These are phyloP conservation scores for Gambusia holbrooki DNA, from an alignment of 2,113 vertebrate genomes.

Conservation along the genomic window DNA sequence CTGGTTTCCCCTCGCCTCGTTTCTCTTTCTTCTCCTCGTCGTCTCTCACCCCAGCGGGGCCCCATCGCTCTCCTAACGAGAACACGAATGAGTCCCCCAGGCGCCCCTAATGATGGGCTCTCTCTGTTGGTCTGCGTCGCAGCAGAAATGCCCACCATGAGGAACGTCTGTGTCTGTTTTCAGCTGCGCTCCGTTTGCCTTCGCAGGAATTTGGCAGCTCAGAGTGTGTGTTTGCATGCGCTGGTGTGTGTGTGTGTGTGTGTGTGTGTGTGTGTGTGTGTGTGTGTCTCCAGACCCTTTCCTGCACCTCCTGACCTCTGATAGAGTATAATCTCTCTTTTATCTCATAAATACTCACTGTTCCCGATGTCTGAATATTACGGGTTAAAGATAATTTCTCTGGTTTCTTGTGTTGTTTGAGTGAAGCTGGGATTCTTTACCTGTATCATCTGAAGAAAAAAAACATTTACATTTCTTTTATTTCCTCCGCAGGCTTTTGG, in stretches of 20 bases:
- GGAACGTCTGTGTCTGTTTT: slow-evolving; percentile 43
- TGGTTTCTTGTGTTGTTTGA: neutral
- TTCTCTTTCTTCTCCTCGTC: neutral
- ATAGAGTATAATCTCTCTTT: slow-evolving; percentile 12
- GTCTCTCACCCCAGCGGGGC: neutral
- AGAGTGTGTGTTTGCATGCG: slow-evolving; percentile 1
- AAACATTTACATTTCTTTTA: rapidly evolving
- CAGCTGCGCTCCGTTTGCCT: slow-evolving; percentile 47
- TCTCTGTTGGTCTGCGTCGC: slow-evolving; percentile 15
- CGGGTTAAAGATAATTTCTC: neutral
- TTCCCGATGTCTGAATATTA: neutral
- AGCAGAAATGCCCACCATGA: slow-evolving; percentile 22
- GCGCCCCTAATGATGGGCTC: slow-evolving; percentile 48
- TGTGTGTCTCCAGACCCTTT: slow-evolving; percentile 15
- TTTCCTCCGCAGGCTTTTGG: slow-evolving; percentile 89
- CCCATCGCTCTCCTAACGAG: slow-evolving; percentile 50
- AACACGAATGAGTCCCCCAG: slow-evolving; percentile 41
- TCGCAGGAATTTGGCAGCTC: slow-evolving; percentile 58
- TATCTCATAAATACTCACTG: neutral
- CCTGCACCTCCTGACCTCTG: slow-evolving; percentile 39
- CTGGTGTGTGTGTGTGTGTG: slow-evolving; percentile 7
- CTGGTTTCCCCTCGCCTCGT: neutral
- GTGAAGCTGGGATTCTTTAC: neutral
- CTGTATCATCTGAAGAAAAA: neutral
- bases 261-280: slow-evolving; percentile 12